Evolutionary conservation across 1,140 invertebrate genomes (phyloP).

Genomic region (Drosophila baimaii): DNA sequence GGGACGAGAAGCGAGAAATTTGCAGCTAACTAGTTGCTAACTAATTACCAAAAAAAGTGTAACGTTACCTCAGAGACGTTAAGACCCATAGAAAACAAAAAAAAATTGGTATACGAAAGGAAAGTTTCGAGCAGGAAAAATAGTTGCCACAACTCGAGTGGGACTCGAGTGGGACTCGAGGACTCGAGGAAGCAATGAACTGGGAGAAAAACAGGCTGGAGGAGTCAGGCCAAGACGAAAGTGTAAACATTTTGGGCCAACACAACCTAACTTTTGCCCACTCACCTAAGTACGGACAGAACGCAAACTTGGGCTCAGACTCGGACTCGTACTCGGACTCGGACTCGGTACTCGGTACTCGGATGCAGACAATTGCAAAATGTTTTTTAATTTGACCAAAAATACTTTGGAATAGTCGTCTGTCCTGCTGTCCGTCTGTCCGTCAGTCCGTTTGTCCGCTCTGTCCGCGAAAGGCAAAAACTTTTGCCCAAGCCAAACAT

Average conservation of each 20-base stretch:
- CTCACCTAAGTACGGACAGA: constrained; percentile 42
- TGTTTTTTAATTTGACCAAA: constrained; percentile 79
- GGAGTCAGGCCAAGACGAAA: constrained; percentile 33
- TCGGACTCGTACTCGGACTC: neutral
- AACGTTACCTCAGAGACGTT: constrained; percentile 26
- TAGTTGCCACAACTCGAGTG: constrained; percentile 12
- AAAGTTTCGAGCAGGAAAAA: constrained; percentile 47
- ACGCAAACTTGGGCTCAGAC: neutral
- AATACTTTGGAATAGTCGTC: constrained; percentile 75
- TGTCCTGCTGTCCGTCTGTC: no score
- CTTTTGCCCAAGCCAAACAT: constrained; percentile 52
- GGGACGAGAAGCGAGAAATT: constrained; percentile 46
- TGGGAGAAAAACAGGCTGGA: constrained; percentile 22
- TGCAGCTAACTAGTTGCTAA: constrained; percentile 72
- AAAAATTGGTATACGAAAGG: constrained; percentile 8
- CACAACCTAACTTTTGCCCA: constrained; percentile 60
- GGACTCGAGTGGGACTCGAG: constrained; percentile 19
- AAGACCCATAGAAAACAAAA: neutral
- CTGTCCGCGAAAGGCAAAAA: constrained; percentile 39
- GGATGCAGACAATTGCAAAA: constrained; percentile 66
- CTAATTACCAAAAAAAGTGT: constrained; percentile 49
- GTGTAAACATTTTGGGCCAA: constrained; percentile 68
- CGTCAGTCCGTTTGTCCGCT: no score
- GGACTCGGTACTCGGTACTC: neutral
- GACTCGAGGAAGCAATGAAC: constrained; percentile 47